Conservation (phyloP, 2,888 invertebrate species). For the Luperina nickerlii region DNA sequence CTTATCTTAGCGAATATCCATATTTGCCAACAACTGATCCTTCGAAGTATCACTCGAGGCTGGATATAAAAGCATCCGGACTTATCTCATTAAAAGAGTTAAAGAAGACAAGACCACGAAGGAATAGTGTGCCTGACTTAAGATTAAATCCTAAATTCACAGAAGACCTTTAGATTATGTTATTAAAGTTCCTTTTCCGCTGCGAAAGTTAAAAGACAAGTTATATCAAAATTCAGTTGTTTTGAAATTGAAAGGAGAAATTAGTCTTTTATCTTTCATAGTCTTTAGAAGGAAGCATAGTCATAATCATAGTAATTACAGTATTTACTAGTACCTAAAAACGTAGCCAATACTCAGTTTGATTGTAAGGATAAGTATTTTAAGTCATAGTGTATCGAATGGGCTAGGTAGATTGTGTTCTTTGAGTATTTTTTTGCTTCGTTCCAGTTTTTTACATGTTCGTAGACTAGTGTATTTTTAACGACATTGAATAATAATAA, state of each 20-base stretch:
- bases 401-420: conserved; percentile 37
- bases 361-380: conserved; percentile 55
- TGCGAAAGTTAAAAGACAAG: not conserved
- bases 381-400: conserved; percentile 38
- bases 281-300: conserved; percentile 32
- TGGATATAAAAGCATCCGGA: conserved; percentile 85
- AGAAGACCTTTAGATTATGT: conserved; percentile 75
- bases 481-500: conserved; percentile 3
- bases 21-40: conserved; percentile 88
- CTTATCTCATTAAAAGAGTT: conserved; percentile 87
- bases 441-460: conserved; percentile 6
- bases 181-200: not conserved
- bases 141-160: conserved; percentile 84
- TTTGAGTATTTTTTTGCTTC: conserved; percentile 23
- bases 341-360: conserved; percentile 77
- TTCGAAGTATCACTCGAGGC: conserved; percentile 86
- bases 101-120: conserved; percentile 78
- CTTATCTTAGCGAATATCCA: conserved; percentile 87
- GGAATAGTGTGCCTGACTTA: conserved; percentile 88
- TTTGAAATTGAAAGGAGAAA: conserved; percentile 1
- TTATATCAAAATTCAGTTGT: conserved; percentile 1
- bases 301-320: conserved; percentile 67
- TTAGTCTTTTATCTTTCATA: conserved; percentile 35
- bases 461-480: not conserved
- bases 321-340: conserved; percentile 79